Percentiles rank a stretch among this genome's conserved stretches.
These are phyloP conservation scores for Empidonax traillii DNA, from an alignment of 2,113 vertebrate species.

Conservation along the genomic window DNA sequence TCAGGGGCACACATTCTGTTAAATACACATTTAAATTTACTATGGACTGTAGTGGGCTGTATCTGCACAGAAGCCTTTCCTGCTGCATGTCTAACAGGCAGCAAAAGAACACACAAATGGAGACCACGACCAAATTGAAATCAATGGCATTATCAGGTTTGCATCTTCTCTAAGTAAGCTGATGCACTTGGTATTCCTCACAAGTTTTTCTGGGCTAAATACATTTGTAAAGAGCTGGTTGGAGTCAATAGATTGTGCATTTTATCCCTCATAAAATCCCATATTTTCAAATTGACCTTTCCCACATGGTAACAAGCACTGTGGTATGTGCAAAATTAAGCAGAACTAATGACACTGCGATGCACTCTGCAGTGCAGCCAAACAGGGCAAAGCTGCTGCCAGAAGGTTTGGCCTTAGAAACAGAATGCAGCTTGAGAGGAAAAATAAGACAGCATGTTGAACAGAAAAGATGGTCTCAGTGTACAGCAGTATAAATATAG, in stretches of 20 bases:
- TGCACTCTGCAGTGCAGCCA: not conserved
- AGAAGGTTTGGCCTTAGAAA: not conserved
- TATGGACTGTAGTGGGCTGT: not conserved
- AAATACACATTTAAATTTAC: not conserved
- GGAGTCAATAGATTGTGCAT: not conserved
- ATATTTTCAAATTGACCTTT: not conserved
- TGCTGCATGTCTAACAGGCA: not conserved
- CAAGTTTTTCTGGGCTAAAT: not conserved
- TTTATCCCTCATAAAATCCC: not conserved
- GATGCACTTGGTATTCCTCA: not conserved
- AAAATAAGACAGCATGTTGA: not conserved
- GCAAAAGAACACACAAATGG: not conserved
- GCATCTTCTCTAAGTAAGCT: not conserved
- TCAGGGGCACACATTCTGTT: not conserved
- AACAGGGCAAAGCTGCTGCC: not conserved
- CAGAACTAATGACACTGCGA: not conserved
- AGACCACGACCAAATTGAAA: not conserved
- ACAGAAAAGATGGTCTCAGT: not conserved
- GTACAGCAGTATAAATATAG: not conserved
- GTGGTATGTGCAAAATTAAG: not conserved
- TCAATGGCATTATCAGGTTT: not conserved
- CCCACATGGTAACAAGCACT: not conserved
- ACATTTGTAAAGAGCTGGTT: not conserved
- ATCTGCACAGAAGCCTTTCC: not conserved
- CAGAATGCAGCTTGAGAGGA: not conserved